These are phyloP conservation scores for Patiria miniata DNA, from an alignment of 35 echinoderm and acorn worm genomes.

Conservation along the genomic window DNA sequence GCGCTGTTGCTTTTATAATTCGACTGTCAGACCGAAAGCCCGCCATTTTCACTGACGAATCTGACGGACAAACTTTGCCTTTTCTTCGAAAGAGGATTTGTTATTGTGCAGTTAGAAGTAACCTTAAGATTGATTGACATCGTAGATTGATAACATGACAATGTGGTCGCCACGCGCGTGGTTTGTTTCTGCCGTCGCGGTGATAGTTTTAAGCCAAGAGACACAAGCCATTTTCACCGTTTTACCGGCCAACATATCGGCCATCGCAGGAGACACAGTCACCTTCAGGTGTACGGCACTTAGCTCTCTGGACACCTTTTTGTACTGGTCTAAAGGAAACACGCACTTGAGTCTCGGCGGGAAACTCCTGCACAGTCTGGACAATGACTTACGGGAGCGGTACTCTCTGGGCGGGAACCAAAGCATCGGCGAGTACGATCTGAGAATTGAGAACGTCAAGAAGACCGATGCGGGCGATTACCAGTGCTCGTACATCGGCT, in stretches of 20 bases:
- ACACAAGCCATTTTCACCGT: conserved; percentile 42
- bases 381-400: conserved; percentile 42
- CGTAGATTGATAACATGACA: not conserved
- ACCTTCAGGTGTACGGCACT: conserved; percentile 30
- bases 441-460: conserved; percentile 61
- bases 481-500: conserved; percentile 66
- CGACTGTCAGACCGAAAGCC: not conserved
- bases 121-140: too few species aligned
- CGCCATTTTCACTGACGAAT: too few species aligned
- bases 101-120: too few species aligned
- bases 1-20: not conserved
- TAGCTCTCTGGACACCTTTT: conserved; percentile 20
- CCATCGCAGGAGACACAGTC: conserved; percentile 43
- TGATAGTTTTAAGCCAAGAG: not conserved
- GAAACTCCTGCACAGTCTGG: conserved; percentile 43
- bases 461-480: conserved; percentile 64
- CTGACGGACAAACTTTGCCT: too few species aligned
- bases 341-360: conserved; percentile 63
- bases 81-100: too few species aligned
- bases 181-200: not conserved
- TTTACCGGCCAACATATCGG: conserved; percentile 19
- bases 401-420: conserved; percentile 69
- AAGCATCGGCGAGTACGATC: conserved; percentile 65
- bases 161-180: not conserved
- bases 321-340: conserved; percentile 69